Conservation (phyloP, 2,888 invertebrate genomes). For the Panopea generosa region DNA sequence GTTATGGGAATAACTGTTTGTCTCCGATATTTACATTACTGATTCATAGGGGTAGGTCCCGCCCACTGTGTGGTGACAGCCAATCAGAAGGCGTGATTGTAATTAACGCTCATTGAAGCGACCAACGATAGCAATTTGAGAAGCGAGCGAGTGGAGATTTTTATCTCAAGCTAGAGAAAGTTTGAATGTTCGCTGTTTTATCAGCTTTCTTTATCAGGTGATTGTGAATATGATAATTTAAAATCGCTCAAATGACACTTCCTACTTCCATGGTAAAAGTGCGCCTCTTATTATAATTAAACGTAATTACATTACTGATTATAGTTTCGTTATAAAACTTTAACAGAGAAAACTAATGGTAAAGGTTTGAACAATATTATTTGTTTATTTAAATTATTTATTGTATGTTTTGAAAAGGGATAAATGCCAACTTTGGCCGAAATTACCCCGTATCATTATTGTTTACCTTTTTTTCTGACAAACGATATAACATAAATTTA, state of each 20-base stretch:
- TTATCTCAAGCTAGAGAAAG: background rate
- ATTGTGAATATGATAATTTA: constrained; percentile 36
- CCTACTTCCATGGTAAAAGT: constrained; percentile 20
- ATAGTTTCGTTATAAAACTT: too few relatives aligned
- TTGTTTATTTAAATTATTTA: too few relatives aligned
- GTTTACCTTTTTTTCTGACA: too few relatives aligned
- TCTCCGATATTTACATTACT: constrained; percentile 59
- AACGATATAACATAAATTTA: too few relatives aligned
- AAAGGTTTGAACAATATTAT: too few relatives aligned
- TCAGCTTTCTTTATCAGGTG: constrained; percentile 4
- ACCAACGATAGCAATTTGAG: constrained; percentile 49
- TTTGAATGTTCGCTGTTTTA: background rate
- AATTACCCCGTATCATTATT: too few relatives aligned
- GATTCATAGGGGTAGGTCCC: constrained; percentile 39
- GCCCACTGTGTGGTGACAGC: constrained; percentile 27
- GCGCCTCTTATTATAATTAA: too few relatives aligned
- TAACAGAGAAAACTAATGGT: too few relatives aligned
- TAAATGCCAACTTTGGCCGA: constrained; percentile 9
- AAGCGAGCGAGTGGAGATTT: constrained; percentile 25
- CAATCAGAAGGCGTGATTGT: constrained; percentile 44
- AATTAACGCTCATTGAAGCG: constrained; percentile 40
- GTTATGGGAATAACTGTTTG: constrained; percentile 36
- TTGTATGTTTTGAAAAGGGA: constrained; percentile 20
- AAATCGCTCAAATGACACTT: constrained; percentile 34
- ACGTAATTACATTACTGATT: too few relatives aligned